A percentile compares a stretch with the other conserved stretches of the same genome.
phyloP scores from a whole-genome alignment of 2,113 vertebrate species.

The Trichechus manatus region DNA sequence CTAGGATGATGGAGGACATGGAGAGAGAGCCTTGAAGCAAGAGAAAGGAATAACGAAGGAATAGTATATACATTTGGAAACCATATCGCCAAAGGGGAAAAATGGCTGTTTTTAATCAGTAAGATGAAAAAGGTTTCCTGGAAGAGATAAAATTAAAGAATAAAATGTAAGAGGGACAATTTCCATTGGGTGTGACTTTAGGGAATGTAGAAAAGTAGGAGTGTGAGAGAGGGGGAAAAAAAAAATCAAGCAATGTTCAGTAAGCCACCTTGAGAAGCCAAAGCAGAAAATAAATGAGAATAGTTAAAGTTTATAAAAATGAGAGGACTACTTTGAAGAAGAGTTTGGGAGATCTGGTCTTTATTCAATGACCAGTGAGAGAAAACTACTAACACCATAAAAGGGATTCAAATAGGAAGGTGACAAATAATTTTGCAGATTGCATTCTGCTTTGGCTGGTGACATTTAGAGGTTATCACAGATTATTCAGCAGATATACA shows the following conservation, averaged over 20 bases:
- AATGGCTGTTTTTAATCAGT: not conserved
- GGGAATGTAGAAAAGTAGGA: not conserved
- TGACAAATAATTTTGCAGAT: not conserved
- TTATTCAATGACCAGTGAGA: not conserved
- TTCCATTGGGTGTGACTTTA: not conserved
- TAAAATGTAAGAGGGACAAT: not conserved
- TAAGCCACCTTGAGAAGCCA: not conserved
- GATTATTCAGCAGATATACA: not conserved
- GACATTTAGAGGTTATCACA: not conserved
- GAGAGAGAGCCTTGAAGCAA: not conserved
- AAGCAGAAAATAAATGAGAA: not conserved
- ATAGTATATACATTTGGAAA: not conserved
- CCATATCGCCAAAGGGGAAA: not conserved
- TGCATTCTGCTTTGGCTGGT: not conserved
- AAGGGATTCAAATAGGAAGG: not conserved
- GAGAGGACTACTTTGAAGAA: not conserved
- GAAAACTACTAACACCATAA: not conserved
- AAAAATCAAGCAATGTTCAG: not conserved
- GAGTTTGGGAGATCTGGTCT: not conserved
- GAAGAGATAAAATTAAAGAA: not conserved
- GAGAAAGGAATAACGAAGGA: not conserved
- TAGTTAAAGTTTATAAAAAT: not conserved
- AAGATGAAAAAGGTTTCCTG: not conserved
- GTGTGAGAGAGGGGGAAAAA: not conserved
- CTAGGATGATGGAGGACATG: not conserved